A percentile compares a stretch with the other conserved stretches of the same genome.
Conservation (phyloP, 2,113 vertebrate species). For the Vimba vimba region DNA sequence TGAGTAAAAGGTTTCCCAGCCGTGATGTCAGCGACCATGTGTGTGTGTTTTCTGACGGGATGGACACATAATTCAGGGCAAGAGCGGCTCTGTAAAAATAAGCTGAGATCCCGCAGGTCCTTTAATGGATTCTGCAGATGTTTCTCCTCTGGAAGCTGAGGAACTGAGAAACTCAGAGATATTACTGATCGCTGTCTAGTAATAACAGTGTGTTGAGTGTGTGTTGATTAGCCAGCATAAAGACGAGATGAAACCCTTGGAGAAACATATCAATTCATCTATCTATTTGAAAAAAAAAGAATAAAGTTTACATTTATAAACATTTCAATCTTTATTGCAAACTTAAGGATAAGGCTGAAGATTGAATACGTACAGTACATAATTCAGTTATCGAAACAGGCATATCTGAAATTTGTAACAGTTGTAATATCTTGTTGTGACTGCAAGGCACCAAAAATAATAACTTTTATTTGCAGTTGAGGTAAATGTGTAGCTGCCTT, state of each 20-base stretch:
- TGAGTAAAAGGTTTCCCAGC: too few relatives aligned
- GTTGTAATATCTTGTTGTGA: neutral
- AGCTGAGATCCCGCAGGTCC: neutral
- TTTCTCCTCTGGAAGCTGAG: neutral
- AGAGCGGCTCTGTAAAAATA: neutral
- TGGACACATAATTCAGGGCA: neutral
- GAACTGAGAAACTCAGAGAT: neutral
- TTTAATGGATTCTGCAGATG: slow-evolving; percentile 13
- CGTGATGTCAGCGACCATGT: neutral
- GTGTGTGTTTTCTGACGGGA: neutral
- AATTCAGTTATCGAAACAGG: neutral
- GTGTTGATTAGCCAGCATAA: too few relatives aligned
- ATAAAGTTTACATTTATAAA: neutral
- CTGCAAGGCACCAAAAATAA: neutral
- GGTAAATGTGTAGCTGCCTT: neutral
- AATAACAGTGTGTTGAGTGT: neutral
- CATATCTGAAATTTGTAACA: neutral
- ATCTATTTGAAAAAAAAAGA: neutral
- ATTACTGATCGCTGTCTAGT: neutral
- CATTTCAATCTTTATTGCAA: neutral
- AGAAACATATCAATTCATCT: too few relatives aligned
- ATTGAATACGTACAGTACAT: neutral
- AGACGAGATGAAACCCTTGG: too few relatives aligned
- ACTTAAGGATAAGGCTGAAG: neutral
- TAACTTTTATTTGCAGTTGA: neutral